Conservation (phyloP, 2,113 vertebrate species). For the Setophaga kirtlandii region DNA sequence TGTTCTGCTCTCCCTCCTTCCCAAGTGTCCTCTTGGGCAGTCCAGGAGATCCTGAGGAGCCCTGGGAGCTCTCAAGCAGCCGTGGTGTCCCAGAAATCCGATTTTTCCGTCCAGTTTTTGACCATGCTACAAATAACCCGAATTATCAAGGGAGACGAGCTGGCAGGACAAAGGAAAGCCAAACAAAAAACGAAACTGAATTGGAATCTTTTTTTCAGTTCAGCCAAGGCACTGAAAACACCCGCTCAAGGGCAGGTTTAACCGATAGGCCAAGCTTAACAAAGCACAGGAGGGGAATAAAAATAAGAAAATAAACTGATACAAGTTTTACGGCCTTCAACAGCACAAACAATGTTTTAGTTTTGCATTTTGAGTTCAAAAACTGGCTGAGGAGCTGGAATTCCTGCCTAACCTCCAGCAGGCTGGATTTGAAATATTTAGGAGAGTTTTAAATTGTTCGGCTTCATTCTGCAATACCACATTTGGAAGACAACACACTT, state of each 20-base stretch:
- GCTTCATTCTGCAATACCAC: neutral
- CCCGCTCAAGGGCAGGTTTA: neutral
- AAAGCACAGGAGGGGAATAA: neutral
- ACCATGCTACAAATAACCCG: neutral
- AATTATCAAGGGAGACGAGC: neutral
- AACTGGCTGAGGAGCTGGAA: neutral
- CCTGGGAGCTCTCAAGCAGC: neutral
- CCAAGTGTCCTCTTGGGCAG: neutral
- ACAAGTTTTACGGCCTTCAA: neutral
- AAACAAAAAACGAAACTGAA: neutral
- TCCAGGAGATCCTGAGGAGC: neutral
- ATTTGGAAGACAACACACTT: rapidly evolving
- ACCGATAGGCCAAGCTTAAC: neutral
- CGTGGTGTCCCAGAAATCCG: neutral
- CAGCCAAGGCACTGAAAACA: neutral
- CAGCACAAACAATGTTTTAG: neutral
- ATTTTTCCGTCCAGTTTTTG: neutral
- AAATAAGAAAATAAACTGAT: neutral
- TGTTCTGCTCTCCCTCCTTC: neutral
- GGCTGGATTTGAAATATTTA: neutral
- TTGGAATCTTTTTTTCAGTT: neutral
- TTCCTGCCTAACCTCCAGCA: neutral
- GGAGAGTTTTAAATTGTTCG: neutral
- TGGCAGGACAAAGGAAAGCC: constrained; percentile 1
- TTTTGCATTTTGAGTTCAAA: neutral